Base-by-base conservation (phyloP, 2,797 vertebrate species). In the Cyprinodon diabolis region DNA sequence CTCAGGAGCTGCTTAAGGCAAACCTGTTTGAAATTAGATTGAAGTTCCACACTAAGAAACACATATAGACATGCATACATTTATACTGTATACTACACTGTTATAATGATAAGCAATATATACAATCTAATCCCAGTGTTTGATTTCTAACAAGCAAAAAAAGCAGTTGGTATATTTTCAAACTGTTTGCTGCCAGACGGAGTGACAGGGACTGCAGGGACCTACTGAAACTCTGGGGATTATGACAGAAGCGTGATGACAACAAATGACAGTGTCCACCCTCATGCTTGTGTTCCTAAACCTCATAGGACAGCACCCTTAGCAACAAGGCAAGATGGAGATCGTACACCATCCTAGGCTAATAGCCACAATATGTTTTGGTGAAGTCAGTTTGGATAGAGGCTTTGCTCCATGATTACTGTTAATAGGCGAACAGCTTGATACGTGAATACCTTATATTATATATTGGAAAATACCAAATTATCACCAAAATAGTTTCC, bases 141-240 rank as follows among this genome's bases (percentile, higher is more conserved):
- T 51, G 45, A 66, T 49, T 66, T 68, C 15, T 68, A 62, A 79
- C 79, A 76, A 83, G 75, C 58, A 74, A 76, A 74, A 74, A 75
- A 21, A 62, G 73, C 71, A 74, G 57, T 83, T 71, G 60, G 75
- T 85, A 70, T 84, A 73, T 83, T 80, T 81, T 90, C 89, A 90
- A 91, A 88, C 85, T 91, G 87, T 90, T 87, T 86, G 76, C 83
- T 90, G 85, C 86, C 85, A 86, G 83, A 78, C 79, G 14, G 83
- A 92, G 84, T 91, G 92, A 91, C 91, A 91, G 84, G 73, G 80
- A 89, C 89, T 81, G 13, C 65, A 87, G 91, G 90, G 88, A 86
- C 75, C 84, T 81, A 86, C 40, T 69, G 68, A 85, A 91, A 88
- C 87, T 87, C 84, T 17, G n/a, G 63, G 76, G 84, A 90, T 74